Base-by-base conservation (phyloP, 2,888 invertebrate genomes). In the Macrophya alboannulata region DNA sequence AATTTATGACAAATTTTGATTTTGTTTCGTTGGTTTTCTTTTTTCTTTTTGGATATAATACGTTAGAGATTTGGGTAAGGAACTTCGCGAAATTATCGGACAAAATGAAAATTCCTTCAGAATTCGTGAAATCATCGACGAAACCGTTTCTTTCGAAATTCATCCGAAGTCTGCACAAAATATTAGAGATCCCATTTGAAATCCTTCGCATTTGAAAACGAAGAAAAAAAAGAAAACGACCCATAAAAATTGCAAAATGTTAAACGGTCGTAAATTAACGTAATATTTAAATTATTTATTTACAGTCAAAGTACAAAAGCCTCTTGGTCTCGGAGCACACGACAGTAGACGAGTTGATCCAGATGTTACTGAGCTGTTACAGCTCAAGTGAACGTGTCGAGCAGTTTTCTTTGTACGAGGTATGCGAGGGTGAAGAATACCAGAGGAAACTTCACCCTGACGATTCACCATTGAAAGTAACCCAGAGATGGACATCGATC, bases 391-490 rank as follows among this genome's bases (percentile, higher is more conserved):
- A 98, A 92, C 96, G 97, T 40, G 97, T 98, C 3, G 98, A 98
- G 94, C 96, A 97, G 92, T 98, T 98, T 94, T 97, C 98, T 62
- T 94, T 98, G 62, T 98, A 98, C 93, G 98, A 98, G 95, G 97
- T 98, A 43, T 96, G 96, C 90, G 96, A 96, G 87, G 96, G 97
- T 9, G 97, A 97, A 93, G 97, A 98, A 93, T 97, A 97, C 94
- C 98, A 98, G 93, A 95, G 98, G 86, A 98, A 98, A 94, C 94
- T 98, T 59, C 98, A 98, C 93, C 97, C 97, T 0, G 98, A 98
- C 89, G 98, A 98, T 93, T 95, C 97, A 87, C 98, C 98, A 0
- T 94, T 98, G 40, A 95, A 96, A 89, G 97, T 98, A 51, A 98
- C 98, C 92, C 95, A 96, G 86, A 94, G 96, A 9, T 96, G 95